Conservation (phyloP, 2,888 invertebrate genomes). For the Noctua comes region DNA sequence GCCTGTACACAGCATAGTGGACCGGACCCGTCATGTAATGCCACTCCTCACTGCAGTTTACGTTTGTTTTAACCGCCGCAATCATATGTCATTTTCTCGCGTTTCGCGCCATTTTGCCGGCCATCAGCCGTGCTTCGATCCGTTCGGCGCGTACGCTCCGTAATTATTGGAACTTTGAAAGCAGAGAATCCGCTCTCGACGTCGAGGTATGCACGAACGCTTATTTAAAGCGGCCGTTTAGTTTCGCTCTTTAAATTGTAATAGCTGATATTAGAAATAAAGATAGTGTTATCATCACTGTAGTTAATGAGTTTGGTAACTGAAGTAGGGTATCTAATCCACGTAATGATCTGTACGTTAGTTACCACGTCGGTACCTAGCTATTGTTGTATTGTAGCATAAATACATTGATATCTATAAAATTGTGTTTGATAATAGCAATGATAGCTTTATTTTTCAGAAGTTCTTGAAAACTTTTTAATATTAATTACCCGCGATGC, state of each 20-base stretch:
- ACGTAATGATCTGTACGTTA: neutral
- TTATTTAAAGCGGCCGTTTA: constrained; percentile 51
- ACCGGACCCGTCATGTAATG: constrained; percentile 73
- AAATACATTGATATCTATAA: constrained; percentile 4
- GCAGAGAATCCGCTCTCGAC: constrained; percentile 71
- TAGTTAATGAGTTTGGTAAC: constrained; percentile 21
- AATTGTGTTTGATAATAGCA: neutral
- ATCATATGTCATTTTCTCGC: constrained; percentile 85
- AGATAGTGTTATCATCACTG: constrained; percentile 30
- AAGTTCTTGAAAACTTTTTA: neutral
- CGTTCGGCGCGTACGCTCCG: constrained; percentile 72
- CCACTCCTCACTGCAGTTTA: constrained; percentile 74
- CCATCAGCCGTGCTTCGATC: constrained; percentile 76
- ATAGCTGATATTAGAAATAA: constrained; percentile 40
- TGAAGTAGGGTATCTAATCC: neutral
- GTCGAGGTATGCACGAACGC: constrained; percentile 53
- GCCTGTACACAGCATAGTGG: constrained; percentile 67
- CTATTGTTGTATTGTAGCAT: neutral
- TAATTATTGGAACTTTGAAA: constrained; percentile 76
- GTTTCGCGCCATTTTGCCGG: constrained; percentile 81
- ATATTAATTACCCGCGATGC: neutral
- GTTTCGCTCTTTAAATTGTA: constrained; percentile 48
- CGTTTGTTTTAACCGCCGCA: constrained; percentile 84
- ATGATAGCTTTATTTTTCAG: neutral
- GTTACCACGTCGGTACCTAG: neutral